Evolutionary conservation across 2,797 vertebrate species (phyloP), one percentile per base, ranked within the genome.

Genomic region (Gallinago solitaria): DNA sequence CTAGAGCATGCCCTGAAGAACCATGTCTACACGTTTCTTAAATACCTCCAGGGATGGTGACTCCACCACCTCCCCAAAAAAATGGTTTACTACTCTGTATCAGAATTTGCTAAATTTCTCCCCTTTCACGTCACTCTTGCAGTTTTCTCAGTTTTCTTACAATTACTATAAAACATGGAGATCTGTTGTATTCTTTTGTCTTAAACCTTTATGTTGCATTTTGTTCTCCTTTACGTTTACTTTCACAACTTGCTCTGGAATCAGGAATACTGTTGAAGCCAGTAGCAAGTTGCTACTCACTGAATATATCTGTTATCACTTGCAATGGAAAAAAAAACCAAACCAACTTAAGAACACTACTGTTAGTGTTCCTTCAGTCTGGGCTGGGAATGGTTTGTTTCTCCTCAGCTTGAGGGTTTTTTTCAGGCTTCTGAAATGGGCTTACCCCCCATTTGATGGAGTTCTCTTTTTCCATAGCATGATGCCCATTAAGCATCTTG

Each of bases 261-360:
- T 43, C 18, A 12, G 21, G 33, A 77, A 59, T 70, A 25, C 24
- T 33, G 7, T 43, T 43, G 50, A 65, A 79, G 35, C 15, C 47
- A 39, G 13, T 30, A 50, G 28, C 4, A 32, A 6, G 9, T 33
- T 65, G 51, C 27, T 71, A 5, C 21, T 45, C 39, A 25, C 16
- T 67, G 53, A 70, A 28, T 71, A 32, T 71, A 67, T 12, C 48
- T 71, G 41, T 11, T 45, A 54, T 2, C 19, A 14, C 43, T 32
- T 43, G 43, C 7, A n/a, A 6, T 6, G 6, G 53, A 54, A 73
- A 67, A 59, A n/a, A 51, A n/a, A 21, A 0, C 1, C 19, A 32
- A 67, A 33, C 16, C 8, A 18, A 21, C 32, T 60, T 33, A 57
- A 87, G 53, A 9, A 0, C 23, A 71, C 33, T 35, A 11, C 19